These are phyloP conservation scores for Hydrocynus forskahlii DNA, from an alignment of 2,797 vertebrate species.

Conservation along the genomic window DNA sequence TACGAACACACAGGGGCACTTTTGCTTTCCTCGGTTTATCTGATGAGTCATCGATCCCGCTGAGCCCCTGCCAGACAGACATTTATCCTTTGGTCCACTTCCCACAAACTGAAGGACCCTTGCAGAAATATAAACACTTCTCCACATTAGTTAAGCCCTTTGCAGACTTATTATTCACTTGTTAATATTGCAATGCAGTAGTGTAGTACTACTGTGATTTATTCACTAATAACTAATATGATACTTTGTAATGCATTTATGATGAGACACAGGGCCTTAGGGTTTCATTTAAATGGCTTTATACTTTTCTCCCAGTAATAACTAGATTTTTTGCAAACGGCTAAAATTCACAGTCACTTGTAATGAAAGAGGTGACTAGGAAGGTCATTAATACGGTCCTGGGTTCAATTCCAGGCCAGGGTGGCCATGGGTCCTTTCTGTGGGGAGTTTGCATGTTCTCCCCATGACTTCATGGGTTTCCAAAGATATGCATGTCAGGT, in stretches of 20 bases:
- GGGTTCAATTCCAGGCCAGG: no score
- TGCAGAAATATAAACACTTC: constrained; percentile 53
- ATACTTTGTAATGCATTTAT: background rate
- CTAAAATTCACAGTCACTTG: no score
- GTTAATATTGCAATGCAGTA: background rate
- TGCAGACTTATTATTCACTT: background rate
- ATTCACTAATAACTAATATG: background rate
- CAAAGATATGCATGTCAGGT: no score
- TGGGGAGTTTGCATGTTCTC: no score
- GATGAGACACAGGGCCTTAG: background rate
- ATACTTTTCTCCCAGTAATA: background rate
- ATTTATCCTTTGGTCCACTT: constrained; percentile 28
- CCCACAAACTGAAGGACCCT: constrained; percentile 32
- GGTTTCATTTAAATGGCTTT: background rate
- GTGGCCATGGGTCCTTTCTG: no score
- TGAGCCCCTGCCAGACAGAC: constrained; percentile 31
- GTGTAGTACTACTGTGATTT: background rate
- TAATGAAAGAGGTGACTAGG: no score
- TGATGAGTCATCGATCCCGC: constrained; percentile 35
- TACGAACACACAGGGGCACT: constrained; percentile 12
- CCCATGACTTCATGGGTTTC: no score
- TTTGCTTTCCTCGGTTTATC: constrained; percentile 17
- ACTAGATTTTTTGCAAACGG: background rate
- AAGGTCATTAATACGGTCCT: no score
- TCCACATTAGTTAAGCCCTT: background rate